phyloP scores from a whole-genome alignment of 2,888 invertebrate genomes.

The Graphium colonna region DNA sequence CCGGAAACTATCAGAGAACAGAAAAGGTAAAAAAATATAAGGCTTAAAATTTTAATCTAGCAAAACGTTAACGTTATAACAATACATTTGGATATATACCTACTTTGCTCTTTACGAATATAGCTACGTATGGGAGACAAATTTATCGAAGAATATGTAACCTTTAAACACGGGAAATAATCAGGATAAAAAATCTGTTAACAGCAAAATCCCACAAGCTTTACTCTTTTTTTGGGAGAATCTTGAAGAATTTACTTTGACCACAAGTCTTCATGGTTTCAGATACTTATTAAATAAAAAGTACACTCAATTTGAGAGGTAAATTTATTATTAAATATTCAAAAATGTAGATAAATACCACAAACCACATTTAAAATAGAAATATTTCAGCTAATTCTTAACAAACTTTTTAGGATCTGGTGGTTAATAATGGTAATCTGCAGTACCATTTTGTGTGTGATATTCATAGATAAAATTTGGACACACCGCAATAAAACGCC shows the following conservation, averaged over 20 bases:
- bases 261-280: conserved; percentile 75
- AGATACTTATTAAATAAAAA: conserved; percentile 69
- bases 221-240: neutral
- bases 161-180: neutral
- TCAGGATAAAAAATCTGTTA: neutral
- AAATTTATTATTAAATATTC: neutral
- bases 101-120: too few species aligned
- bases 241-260: conserved; percentile 63
- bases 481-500: conserved; percentile 82
- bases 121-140: neutral
- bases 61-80: too few species aligned
- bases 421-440: conserved; percentile 71
- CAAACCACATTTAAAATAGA: neutral
- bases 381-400: neutral
- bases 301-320: conserved; percentile 68
- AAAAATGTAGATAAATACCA: neutral
- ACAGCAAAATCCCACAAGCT: neutral
- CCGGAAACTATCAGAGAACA: too few species aligned
- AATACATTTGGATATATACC: too few species aligned
- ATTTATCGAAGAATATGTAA: neutral
- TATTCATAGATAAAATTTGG: conserved; percentile 70
- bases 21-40: too few species aligned
- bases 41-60: too few species aligned
- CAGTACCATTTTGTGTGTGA: conserved; percentile 74
- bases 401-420: neutral